Base-by-base conservation (phyloP, 1,140 invertebrate genomes). In the Drosophila nigromelanica region DNA sequence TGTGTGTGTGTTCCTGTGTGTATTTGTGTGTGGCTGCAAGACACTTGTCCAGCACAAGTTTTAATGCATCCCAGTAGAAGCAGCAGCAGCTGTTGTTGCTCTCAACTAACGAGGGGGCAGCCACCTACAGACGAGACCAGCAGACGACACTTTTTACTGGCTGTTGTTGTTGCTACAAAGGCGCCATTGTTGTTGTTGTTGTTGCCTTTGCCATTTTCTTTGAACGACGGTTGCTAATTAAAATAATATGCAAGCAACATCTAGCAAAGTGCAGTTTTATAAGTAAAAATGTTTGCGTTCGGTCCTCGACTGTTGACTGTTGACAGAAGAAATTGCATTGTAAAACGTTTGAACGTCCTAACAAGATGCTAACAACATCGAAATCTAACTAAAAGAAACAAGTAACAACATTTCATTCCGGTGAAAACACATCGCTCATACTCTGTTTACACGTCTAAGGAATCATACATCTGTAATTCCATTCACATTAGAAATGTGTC, bases 141-240 rank as follows among this genome's bases (percentile, higher is more conserved):
- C 58, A 45, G 67, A 59, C 59, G 60, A 24, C 50, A 62, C 50
- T 64, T 64, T 64, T 37, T 42, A 14, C 18, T 42, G 47, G n/a
- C 30, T 45, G 56, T 12, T 55, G 5, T 33, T 40, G 18, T 35
- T 24, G 39, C 24, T 0, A 4, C 24, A 27, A 4, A 5, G 24
- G 24, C 24, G 24, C 24, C 3, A 5, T 18, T 39, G 42, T 18
- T 47, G 45, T 59, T 63, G 21, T 43, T 54, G 39, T n/a, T 48
- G 24, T 6, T 56, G 58, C 43, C 51, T 14, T 45, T 24, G 33
- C 6, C 35, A 24, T 42, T 50, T 33, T 21, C 55, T 66, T 50
- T 71, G 55, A 73, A 64, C 64, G 69, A 80, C 80, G 68, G 73
- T 54, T 45, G 70, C 81, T 85, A 86, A 86, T 87, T 86, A 86